phyloP scores from a whole-genome alignment of 2,888 invertebrate species.

The Orchesella flavescens region DNA sequence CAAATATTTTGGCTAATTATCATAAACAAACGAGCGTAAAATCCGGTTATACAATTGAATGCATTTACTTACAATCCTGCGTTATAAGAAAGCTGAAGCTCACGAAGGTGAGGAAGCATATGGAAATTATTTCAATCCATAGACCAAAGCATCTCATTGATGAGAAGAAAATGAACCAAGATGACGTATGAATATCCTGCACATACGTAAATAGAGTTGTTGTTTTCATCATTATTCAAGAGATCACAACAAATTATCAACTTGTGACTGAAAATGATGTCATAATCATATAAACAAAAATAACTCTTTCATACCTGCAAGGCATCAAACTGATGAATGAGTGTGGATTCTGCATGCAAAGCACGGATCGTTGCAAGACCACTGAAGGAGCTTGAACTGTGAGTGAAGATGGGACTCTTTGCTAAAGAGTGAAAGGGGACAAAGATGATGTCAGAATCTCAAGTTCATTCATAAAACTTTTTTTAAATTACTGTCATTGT shows the following conservation, averaged over 20 bases:
- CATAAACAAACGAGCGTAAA: neutral
- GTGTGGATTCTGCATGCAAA: slow-evolving; percentile 85
- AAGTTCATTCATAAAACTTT: neutral
- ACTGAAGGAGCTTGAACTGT: slow-evolving; percentile 89
- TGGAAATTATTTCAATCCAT: slow-evolving; percentile 90
- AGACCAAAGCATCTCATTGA: slow-evolving; percentile 95
- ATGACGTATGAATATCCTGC: slow-evolving; percentile 83
- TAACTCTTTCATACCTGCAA: slow-evolving; percentile 82
- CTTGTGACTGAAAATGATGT: slow-evolving; percentile 82
- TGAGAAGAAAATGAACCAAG: slow-evolving; percentile 92
- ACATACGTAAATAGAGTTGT: slow-evolving; percentile 74
- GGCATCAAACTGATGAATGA: slow-evolving; percentile 84
- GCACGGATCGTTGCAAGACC: slow-evolving; percentile 94
- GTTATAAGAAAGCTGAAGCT: slow-evolving; percentile 85
- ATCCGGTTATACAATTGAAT: neutral
- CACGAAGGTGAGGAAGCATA: slow-evolving; percentile 88
- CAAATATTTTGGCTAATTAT: no score
- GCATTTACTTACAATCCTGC: slow-evolving; percentile 74
- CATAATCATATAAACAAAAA: slow-evolving; percentile 93
- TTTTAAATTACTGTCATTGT: neutral
- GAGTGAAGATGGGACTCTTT: slow-evolving; percentile 92
- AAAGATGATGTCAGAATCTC: neutral
- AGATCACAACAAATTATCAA: no score
- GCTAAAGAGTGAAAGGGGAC: slow-evolving; percentile 76
- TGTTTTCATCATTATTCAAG: no score